Conservation (phyloP, 1,140 invertebrate genomes). For the Apis florea region DNA sequence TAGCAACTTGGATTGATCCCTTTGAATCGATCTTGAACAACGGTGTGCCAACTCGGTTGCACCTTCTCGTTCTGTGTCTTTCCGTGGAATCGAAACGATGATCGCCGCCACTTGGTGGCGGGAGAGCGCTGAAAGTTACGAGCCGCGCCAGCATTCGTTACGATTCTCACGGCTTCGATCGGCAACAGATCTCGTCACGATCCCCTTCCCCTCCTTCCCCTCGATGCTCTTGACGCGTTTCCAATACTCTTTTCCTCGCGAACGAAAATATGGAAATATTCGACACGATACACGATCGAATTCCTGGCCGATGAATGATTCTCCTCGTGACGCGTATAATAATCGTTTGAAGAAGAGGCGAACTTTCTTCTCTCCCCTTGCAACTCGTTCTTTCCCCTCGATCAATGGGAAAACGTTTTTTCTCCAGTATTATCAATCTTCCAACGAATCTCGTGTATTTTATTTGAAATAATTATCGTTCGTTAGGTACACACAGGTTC, state of each 20-base stretch:
- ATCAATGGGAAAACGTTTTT: constrained; percentile 1
- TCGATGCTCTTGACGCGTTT: constrained; percentile 54
- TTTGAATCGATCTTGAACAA: constrained; percentile 30
- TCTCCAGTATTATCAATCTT: constrained; percentile 14
- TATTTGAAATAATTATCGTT: constrained; percentile 35
- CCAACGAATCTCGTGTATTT: background rate
- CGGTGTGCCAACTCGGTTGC: constrained; percentile 8
- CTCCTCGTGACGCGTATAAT: background rate
- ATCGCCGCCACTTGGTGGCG: constrained; percentile 22
- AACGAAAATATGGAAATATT: constrained; percentile 40
- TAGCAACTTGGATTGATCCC: constrained; percentile 42
- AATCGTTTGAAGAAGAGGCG: background rate
- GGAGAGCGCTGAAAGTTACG: constrained; percentile 39
- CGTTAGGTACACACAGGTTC: too few species aligned
- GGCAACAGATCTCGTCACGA: constrained; percentile 51
- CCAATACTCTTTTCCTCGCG: background rate
- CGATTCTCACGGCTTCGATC: constrained; percentile 68
- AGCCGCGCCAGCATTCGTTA: constrained; percentile 54
- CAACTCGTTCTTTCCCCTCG: background rate
- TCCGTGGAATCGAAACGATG: constrained; percentile 36
- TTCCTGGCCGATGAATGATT: background rate
- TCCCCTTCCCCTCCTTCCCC: background rate
- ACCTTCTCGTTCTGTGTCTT: constrained; percentile 28
- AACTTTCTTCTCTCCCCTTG: constrained; percentile 26
- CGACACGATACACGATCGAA: constrained; percentile 10